Evolutionary conservation across 2,888 invertebrate genomes (phyloP), one percentile per base, ranked within the genome.

Genomic region (Onchidella celtica): DNA sequence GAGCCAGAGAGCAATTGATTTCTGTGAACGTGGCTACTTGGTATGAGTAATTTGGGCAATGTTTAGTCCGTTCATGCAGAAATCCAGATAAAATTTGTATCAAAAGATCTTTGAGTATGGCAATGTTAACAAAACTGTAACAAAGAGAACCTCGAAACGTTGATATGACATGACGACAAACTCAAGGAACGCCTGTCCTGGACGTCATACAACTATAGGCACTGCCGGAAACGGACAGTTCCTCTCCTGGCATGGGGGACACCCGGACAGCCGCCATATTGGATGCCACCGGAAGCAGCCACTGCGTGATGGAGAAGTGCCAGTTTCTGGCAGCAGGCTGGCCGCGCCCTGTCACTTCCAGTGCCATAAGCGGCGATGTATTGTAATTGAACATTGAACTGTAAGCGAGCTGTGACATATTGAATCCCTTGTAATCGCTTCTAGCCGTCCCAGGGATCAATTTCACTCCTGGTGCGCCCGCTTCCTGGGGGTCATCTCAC

Each of bases 321-420:
- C 72, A 72, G 72, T 69, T 36, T 79, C 70, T 55, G 72, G 55
- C 63, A 61, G 17, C 65, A 29, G 63, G 63, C 75, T 55, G 70
- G 70, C 47, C 72, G 57, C 47, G 38, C 40, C 72, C 82, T 81
- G 86, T 86, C 86, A 86, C 70, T 55, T 66, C 38, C 86, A 86
- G 84, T 32, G 78, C 83, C 85, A 86, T 86, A 84, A 86, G 82
- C 65, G 73, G 79, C 84, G 86, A 86, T 86, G 78, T 86, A 86
- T 82, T 81, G 86, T 86, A 85, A 86, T 86, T 86, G 86, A 86
- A 86, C 84, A 84, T 85, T 85, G 85, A 86, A 85, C 86, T 86
- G 86, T 85, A 81, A 83, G 72, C 86, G 84, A 84, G 84, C 85
- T 81, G 84, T 85, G 85, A 85, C 86, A 85, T 85, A 86, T 84